Base-by-base conservation (phyloP, 2,888 invertebrate genomes). In the Andrena praecox region DNA sequence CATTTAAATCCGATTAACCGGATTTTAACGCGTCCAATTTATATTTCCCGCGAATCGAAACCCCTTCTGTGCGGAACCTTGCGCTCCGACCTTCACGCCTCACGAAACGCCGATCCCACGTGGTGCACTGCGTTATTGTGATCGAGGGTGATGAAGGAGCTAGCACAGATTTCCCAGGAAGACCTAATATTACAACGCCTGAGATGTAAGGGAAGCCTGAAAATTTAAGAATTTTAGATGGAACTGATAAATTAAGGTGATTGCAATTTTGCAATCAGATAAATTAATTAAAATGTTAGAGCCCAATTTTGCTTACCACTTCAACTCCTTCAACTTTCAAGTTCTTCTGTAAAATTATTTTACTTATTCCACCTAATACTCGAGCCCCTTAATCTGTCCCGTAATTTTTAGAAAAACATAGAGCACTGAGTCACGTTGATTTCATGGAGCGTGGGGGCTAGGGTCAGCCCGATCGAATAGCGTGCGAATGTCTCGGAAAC, bases 401-500 rank as follows among this genome's bases (percentile, higher is more conserved):
- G 8, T 20, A 0, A 20, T 52, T 52, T 56, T 27, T 3, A 33
- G 63, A 50, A 56, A 16, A 69, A 64, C 42, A 12, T 20, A 20
- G 27, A 56, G 50, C 50, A 29, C 8, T 50, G 70, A 67, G 54
- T 67, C 67, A 42, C 48, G 54, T 29, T 48, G 12, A 20, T 63
- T 62, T 63, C 71, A 79, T 31, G 24, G 54, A 42, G 66, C 20
- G 66, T 70, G 73, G 68, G 52, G 20, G 56, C 68, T 67, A 72
- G 79, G 29, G 42, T 70, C 69, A 77, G 76, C 79, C 74, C 69
- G 73, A 87, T 87, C 76, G 84, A 89, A 89, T 78, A 50, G 87
- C 84, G 83, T 83, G 82, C 81, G 80, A 89, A 88, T 79, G 82
- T 80, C 71, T 81, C 60, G 71, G 69, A 64, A 63, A 80, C 73